Evolutionary conservation across 2,888 invertebrate genomes (phyloP).

Genomic region (Melanostoma scalare): DNA sequence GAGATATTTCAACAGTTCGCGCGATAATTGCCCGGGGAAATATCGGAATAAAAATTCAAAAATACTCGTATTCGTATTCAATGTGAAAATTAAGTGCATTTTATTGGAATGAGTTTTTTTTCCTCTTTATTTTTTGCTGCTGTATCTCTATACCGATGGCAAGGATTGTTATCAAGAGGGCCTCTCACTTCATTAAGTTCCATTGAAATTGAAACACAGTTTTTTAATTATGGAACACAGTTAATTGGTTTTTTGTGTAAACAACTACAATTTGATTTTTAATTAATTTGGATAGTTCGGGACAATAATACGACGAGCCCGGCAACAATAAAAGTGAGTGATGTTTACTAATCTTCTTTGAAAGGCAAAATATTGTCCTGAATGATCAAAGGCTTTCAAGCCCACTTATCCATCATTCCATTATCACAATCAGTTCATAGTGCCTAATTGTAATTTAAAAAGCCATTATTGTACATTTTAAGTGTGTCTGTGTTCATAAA

Average conservation of each 20-base stretch:
- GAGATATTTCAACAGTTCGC: constrained; percentile 32
- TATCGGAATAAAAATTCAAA: constrained; percentile 5
- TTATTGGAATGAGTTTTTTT: neutral
- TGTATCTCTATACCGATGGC: neutral
- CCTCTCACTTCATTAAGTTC: too few relatives aligned
- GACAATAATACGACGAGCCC: neutral
- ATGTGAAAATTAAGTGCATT: neutral
- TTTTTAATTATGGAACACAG: constrained; percentile 17
- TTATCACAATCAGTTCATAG: too few relatives aligned
- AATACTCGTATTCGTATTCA: neutral
- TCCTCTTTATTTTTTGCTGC: neutral
- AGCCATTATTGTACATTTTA: too few relatives aligned
- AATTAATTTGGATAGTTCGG: neutral
- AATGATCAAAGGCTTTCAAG: neutral
- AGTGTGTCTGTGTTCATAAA: too few relatives aligned
- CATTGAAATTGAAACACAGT: neutral
- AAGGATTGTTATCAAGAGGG: too few relatives aligned
- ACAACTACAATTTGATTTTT: neutral
- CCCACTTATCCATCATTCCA: neutral
- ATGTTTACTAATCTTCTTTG: too few relatives aligned
- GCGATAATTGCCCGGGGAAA: constrained; percentile 32
- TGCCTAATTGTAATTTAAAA: too few relatives aligned
- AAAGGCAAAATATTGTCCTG: neutral
- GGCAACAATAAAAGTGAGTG: neutral
- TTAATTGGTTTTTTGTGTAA: neutral